A percentile compares a stretch with the other conserved stretches of the same genome.
Evolutionary conservation across 30 jellyfish, hydroid and myxozoan genomes (phyloP).

Genomic region (Hydractinia symbiolongicarpus): DNA sequence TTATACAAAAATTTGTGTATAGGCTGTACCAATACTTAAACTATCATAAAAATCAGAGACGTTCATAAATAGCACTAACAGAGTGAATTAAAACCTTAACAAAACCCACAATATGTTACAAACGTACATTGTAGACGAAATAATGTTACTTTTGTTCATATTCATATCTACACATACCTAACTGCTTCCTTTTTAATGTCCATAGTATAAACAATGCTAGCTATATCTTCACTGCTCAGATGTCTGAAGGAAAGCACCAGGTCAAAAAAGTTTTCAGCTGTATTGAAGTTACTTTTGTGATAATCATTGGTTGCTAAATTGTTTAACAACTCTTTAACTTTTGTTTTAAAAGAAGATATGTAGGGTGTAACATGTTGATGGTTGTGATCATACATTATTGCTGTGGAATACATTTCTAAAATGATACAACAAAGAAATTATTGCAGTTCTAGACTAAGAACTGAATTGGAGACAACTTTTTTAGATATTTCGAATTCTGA

Average conservation of each 20-base stretch:
- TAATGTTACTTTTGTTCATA: too few relatives aligned
- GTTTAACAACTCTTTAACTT: constrained; percentile 32
- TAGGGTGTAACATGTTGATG: constrained; percentile 38
- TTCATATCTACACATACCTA: constrained; percentile 8
- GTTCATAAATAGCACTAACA: too few relatives aligned
- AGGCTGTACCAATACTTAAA: too few relatives aligned
- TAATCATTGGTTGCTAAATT: constrained; percentile 33
- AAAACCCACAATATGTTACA: too few relatives aligned
- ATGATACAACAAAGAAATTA: background rate
- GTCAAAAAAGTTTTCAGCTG: constrained; percentile 67
- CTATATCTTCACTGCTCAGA: constrained; percentile 32
- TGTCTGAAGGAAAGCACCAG: constrained; percentile 56
- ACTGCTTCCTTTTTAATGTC: constrained; percentile 17
- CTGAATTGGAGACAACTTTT: too few relatives aligned
- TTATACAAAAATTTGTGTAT: too few relatives aligned
- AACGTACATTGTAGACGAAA: too few relatives aligned
- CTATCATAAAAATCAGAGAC: too few relatives aligned
- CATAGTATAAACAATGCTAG: constrained; percentile 20
- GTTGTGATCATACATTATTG: constrained; percentile 60
- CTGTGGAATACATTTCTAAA: constrained; percentile 49
- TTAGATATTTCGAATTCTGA: too few relatives aligned
- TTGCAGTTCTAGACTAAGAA: too few relatives aligned
- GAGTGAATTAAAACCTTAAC: too few relatives aligned
- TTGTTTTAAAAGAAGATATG: constrained; percentile 29
- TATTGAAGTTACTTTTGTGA: constrained; percentile 28